Base-by-base conservation (phyloP, 2,888 invertebrate genomes). In the Timema podura region DNA sequence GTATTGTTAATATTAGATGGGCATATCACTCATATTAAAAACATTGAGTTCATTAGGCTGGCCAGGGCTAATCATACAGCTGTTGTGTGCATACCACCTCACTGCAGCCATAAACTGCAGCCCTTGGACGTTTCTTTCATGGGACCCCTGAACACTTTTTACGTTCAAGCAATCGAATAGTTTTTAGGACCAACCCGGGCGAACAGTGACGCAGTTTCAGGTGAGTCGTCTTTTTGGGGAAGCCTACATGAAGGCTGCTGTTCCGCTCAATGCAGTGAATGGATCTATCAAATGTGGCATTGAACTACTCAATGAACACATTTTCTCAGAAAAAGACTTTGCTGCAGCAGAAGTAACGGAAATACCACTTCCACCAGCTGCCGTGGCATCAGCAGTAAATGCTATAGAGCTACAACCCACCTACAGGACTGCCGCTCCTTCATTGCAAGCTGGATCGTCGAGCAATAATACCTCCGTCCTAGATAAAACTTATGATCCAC, bases 1-100 rank as follows among this genome's bases (percentile, higher is more conserved):
- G 76, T 76, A 7, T 72, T 80, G 49, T 67, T 81, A 15, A 75
- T 80, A 44, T 68, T 80, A n/a, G 80, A 81, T 75, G 79, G 79
- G 10, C 59, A 59, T 59, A 44, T 11, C 48, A 48, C 48, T n/a
- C 80, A 81, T 64, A 77, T 76, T 48, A 75, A 74, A 16, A 77
- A 80, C 73, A 70, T 78, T 30, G 75, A 77, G 44, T 68, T 76
- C 8, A 74, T 81, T n/a, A 74, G 75, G 54, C 77, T 68, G 68
- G 78, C 77, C 16, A 75, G 78, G 69, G 74, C 77, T 48, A 67
- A 49, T 16, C 51, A 51, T 13, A 67, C 5, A 49, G 44, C 66
- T 49, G 67, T 67, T 13, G 30, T 67, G 30, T 65, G 67, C 49
- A 8, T 67, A 44, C 67, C 51, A n/a, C 67, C 67, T 16, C 30